Evolutionary conservation across 2,888 invertebrate genomes (phyloP).

Genomic region (Pristionchus maxplancki): DNA sequence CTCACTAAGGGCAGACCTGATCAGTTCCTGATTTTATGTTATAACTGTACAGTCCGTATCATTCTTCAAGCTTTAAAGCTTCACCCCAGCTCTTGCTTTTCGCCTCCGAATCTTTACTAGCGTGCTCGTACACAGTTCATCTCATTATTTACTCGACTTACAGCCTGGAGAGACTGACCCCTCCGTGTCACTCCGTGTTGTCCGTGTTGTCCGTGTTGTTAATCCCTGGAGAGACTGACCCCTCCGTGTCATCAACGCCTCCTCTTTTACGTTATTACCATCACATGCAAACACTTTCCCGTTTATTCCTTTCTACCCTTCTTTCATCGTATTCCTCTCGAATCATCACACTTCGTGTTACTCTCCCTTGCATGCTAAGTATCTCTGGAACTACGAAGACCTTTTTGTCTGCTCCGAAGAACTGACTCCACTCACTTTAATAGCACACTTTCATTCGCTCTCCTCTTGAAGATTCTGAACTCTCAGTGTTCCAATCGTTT

Average conservation of each 20-base stretch:
- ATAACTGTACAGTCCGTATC: neutral
- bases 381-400: slow-evolving; percentile 40
- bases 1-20: slow-evolving; percentile 21
- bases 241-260: neutral
- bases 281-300: neutral
- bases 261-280: neutral
- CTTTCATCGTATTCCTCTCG: neutral
- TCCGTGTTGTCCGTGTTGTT: neutral
- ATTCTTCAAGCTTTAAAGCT: slow-evolving; percentile 8
- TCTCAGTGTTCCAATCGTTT: slow-evolving; percentile 11
- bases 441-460: neutral
- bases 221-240: slow-evolving; percentile 31
- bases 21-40: neutral
- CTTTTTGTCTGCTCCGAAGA: slow-evolving; percentile 15
- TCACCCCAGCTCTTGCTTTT: slow-evolving; percentile 28
- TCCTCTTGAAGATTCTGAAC: slow-evolving; percentile 6
- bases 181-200: neutral
- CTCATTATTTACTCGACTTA: neutral
- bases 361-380: neutral
- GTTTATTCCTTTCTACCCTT: neutral
- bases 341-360: slow-evolving; percentile 35
- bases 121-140: neutral
- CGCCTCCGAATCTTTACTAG: slow-evolving; percentile 33
- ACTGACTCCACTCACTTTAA: slow-evolving; percentile 31
- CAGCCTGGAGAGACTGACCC: slow-evolving; percentile 34